Evolutionary conservation across 2,113 vertebrate species (phyloP).

Genomic region (Burhinus bistriatus): DNA sequence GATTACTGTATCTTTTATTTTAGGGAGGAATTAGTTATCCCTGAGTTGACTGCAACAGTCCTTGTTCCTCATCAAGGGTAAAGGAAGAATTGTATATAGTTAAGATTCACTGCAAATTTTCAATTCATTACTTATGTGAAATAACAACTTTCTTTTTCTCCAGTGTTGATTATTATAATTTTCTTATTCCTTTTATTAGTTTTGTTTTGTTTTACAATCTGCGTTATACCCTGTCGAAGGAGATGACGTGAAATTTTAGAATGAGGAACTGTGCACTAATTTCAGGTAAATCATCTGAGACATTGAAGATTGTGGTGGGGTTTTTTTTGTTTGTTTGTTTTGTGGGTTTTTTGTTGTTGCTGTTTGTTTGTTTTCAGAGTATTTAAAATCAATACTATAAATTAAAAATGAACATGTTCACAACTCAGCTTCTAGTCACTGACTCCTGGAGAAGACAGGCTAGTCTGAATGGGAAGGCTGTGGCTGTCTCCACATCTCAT

Average conservation of each 20-base stretch:
- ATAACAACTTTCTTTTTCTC: neutral
- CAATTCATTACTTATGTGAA: neutral
- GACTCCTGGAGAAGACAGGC: neutral
- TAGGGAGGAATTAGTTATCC: neutral
- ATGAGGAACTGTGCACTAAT: neutral
- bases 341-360: too few relatives aligned
- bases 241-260: neutral
- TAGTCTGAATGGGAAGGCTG: neutral
- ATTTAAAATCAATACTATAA: neutral
- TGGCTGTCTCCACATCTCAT: neutral
- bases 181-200: neutral
- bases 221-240: neutral
- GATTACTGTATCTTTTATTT: neutral
- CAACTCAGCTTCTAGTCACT: neutral
- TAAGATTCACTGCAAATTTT: neutral
- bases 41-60: neutral
- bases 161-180: neutral
- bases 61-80: neutral
- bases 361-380: neutral
- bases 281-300: neutral
- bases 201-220: neutral
- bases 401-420: neutral
- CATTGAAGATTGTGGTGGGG: neutral
- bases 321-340: neutral
- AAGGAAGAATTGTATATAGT: neutral